Evolutionary conservation across 2,888 invertebrate genomes (phyloP).

Genomic region (Tetranychus truncatus): DNA sequence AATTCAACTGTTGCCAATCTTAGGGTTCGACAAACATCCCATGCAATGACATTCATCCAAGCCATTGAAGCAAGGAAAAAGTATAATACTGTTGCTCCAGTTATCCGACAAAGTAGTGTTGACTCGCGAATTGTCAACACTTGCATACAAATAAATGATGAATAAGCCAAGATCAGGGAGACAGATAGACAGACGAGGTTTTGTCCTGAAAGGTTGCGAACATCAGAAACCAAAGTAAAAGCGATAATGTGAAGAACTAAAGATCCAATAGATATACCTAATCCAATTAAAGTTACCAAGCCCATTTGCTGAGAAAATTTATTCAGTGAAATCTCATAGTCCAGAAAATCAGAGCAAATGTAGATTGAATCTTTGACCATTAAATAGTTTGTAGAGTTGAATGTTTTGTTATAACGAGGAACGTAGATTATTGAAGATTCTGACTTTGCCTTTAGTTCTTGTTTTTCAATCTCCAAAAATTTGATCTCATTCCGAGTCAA

Average conservation of each 20-base stretch:
- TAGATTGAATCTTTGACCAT: constrained; percentile 1
- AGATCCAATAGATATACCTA: constrained; percentile 22
- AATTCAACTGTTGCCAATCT: constrained; percentile 36
- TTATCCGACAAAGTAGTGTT: constrained; percentile 30
- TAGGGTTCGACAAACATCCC: constrained; percentile 38
- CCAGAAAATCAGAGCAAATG: constrained; percentile 1
- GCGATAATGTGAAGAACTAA: constrained; percentile 22
- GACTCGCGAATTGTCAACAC: neutral
- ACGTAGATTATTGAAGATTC: neutral
- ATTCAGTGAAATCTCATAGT: neutral
- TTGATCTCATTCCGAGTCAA: neutral
- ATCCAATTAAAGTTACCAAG: constrained; percentile 29
- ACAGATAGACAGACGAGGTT: constrained; percentile 38
- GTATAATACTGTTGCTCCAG: constrained; percentile 37
- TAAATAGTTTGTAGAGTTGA: constrained; percentile 17
- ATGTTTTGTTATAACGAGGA: constrained; percentile 8
- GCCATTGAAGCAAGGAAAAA: constrained; percentile 39
- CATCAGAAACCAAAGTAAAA: constrained; percentile 30
- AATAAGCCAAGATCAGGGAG: constrained; percentile 36
- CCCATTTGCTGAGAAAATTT: constrained; percentile 5
- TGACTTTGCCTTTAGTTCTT: too few species aligned
- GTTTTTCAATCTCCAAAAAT: neutral
- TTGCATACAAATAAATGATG: constrained; percentile 34
- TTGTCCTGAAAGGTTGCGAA: constrained; percentile 33
- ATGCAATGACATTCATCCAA: constrained; percentile 41